These are phyloP conservation scores for Buceros bicornis DNA, from an alignment of 2,797 vertebrate genomes.

Conservation along the genomic window DNA sequence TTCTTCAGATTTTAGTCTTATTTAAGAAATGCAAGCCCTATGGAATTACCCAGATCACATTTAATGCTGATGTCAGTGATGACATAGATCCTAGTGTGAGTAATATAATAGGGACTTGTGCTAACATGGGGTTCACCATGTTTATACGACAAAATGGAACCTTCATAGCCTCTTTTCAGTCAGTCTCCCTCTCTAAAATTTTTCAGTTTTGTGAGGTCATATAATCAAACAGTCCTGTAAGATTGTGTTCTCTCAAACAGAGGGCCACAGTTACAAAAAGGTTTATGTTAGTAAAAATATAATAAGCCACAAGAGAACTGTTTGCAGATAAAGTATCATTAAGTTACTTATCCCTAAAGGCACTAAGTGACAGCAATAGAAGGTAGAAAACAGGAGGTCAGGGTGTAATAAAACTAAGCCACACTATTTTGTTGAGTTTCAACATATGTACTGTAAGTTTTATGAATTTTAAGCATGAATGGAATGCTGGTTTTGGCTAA, in stretches of 20 bases:
- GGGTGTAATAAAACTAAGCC: slow-evolving; percentile 51
- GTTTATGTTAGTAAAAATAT: slow-evolving; percentile 34
- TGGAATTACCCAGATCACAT: not conserved
- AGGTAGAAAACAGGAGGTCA: slow-evolving; percentile 40
- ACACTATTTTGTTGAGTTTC: slow-evolving; percentile 42
- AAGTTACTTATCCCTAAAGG: slow-evolving; percentile 31
- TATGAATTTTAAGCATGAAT: slow-evolving; percentile 65
- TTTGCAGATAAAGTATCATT: slow-evolving; percentile 41
- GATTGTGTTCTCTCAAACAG: not conserved
- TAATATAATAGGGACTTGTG: not conserved
- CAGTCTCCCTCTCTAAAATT: not conserved
- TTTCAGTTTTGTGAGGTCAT: not conserved
- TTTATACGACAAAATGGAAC: not conserved
- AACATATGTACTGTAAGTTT: slow-evolving; percentile 39
- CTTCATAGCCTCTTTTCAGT: not conserved
- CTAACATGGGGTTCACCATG: not conserved
- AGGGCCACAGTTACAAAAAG: slow-evolving; percentile 9
- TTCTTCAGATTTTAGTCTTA: not conserved
- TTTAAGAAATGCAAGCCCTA: not conserved
- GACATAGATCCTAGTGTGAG: not conserved
- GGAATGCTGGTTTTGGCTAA: slow-evolving; percentile 65
- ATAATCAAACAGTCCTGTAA: not conserved
- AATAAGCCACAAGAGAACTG: slow-evolving; percentile 41
- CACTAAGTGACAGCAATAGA: slow-evolving; percentile 27
- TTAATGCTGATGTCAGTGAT: not conserved